A percentile compares a stretch with the other conserved stretches of the same genome.
phyloP scores from a whole-genome alignment of 2,888 invertebrate genomes.

The Drosophila rubida region DNA sequence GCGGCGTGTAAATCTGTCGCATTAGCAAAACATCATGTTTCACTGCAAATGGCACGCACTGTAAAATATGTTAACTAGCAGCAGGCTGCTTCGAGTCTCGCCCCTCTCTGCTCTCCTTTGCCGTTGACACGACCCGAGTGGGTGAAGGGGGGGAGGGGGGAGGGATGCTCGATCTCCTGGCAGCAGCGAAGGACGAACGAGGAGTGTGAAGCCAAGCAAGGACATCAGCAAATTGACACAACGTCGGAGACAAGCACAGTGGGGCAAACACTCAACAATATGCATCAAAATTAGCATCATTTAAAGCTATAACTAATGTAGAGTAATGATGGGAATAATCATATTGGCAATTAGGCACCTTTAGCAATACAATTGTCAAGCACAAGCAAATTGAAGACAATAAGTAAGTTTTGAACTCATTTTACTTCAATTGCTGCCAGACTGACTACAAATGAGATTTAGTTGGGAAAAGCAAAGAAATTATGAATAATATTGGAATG shows the following conservation, averaged over 20 bases:
- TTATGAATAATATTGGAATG: too few species aligned
- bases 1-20: conserved; percentile 77
- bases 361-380: too few species aligned
- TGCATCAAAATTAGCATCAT: too few species aligned
- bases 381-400: too few species aligned
- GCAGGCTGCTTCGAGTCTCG: conserved; percentile 1
- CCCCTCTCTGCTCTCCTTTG: neutral
- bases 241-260: conserved; percentile 37
- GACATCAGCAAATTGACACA: conserved; percentile 72
- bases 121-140: conserved; percentile 35
- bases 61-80: conserved; percentile 58
- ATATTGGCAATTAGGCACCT: too few species aligned
- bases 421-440: too few species aligned
- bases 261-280: conserved; percentile 1
- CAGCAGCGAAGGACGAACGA: conserved; percentile 35
- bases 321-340: too few species aligned
- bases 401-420: too few species aligned
- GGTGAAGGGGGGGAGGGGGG: neutral
- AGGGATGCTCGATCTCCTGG: conserved; percentile 31
- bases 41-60: conserved; percentile 81
- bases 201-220: conserved; percentile 62
- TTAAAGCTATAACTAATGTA: too few species aligned
- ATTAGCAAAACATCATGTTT: conserved; percentile 84
- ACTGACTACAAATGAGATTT: too few species aligned
- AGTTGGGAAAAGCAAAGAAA: too few species aligned